A percentile compares a stretch with the other conserved stretches of the same genome.
Conservation (phyloP, 1,140 invertebrate species). For the Ostrea denselamellosa region DNA sequence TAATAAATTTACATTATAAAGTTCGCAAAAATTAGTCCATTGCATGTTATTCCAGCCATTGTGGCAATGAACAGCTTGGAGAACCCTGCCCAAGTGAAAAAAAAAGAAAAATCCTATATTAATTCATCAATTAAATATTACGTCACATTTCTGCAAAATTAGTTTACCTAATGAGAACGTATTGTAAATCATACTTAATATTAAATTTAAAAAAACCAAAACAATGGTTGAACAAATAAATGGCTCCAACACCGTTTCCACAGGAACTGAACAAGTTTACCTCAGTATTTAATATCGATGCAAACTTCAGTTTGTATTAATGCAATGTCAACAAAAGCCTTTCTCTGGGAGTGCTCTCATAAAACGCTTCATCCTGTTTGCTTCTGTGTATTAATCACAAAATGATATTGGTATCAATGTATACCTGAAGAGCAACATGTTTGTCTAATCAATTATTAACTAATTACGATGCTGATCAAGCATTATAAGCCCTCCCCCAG, state of each 20-base stretch:
- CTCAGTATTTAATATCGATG: background rate
- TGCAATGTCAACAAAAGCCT: slow-evolving; percentile 4
- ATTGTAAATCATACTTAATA: too few relatives aligned
- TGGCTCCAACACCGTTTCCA: background rate
- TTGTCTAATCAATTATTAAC: slow-evolving; percentile 32
- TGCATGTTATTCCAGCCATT: too few relatives aligned
- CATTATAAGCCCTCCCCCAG: background rate
- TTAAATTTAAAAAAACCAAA: background rate
- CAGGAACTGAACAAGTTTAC: background rate
- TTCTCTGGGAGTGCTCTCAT: background rate
- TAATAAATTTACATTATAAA: too few relatives aligned
- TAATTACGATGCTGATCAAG: background rate
- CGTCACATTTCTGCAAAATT: too few relatives aligned
- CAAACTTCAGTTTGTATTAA: background rate
- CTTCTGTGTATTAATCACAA: slow-evolving; percentile 3
- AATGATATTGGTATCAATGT: slow-evolving; percentile 13
- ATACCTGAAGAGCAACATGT: background rate
- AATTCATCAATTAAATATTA: too few relatives aligned
- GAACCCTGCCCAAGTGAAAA: too few relatives aligned
- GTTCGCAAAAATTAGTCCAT: too few relatives aligned
- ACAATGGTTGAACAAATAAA: background rate
- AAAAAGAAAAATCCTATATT: too few relatives aligned
- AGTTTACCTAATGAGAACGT: too few relatives aligned
- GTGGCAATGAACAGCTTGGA: too few relatives aligned
- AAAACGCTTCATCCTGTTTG: slow-evolving; percentile 3